Conservation (phyloP, 2,113 vertebrate genomes). For the Ictalurus punctatus region DNA sequence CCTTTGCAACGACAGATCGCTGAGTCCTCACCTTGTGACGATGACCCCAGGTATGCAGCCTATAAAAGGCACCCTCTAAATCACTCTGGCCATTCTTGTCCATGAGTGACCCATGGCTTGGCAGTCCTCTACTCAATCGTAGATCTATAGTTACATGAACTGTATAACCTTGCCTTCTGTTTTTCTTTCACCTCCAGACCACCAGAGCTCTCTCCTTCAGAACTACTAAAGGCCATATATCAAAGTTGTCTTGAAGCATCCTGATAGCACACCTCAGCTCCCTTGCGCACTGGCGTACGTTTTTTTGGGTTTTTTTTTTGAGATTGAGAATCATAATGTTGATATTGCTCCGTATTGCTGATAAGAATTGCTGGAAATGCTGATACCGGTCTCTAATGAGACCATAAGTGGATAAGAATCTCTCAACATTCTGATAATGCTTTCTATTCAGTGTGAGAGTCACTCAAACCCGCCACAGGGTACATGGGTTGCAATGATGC, state of each 20-base stretch:
- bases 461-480: background rate
- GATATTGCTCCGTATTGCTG: background rate
- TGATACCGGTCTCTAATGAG: background rate
- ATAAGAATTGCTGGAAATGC: background rate
- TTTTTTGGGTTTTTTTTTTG: background rate
- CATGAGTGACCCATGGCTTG: background rate
- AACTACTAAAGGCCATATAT: background rate
- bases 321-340: background rate
- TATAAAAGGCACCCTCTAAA: background rate
- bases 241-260: background rate
- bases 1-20: background rate
- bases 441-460: background rate
- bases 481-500: background rate
- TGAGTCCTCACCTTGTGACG: background rate
- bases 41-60: background rate
- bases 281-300: background rate
- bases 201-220: background rate
- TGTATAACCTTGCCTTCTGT: slow-evolving; percentile 1
- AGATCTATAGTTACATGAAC: background rate
- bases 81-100: background rate
- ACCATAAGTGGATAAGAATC: background rate
- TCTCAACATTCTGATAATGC: background rate
- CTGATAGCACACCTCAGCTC: background rate
- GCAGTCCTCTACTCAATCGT: background rate
- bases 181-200: background rate